Conservation (phyloP, 1,140 invertebrate genomes). For the Drosophila pallidifrons region DNA sequence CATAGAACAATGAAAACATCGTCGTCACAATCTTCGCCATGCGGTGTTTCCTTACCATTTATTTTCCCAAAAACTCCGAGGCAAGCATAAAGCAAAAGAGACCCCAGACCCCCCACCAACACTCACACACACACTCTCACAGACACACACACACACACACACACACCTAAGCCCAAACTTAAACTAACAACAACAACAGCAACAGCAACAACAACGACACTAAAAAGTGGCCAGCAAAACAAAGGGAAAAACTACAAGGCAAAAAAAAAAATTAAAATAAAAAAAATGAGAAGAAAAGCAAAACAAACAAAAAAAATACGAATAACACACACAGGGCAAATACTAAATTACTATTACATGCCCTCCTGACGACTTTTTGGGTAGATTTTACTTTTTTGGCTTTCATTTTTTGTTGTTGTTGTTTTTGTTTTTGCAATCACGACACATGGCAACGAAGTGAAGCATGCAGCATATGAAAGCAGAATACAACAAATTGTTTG, state of each 20-base stretch:
- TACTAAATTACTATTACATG: constrained; percentile 39
- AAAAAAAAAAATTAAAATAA: constrained; percentile 18
- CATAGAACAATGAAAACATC: constrained; percentile 81
- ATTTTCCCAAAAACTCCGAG: constrained; percentile 53
- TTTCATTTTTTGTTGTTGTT: background rate
- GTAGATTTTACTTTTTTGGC: constrained; percentile 13
- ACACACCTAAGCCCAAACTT: background rate
- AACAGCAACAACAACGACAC: constrained; percentile 19
- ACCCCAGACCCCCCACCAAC: background rate
- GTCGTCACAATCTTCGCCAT: constrained; percentile 82
- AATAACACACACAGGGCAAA: constrained; percentile 28
- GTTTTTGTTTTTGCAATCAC: constrained; percentile 24
- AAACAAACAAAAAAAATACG: constrained; percentile 1
- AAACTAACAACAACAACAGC: constrained; percentile 12
- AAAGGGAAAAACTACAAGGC: constrained; percentile 24
- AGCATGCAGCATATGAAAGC: constrained; percentile 17
- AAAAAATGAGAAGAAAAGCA: background rate
- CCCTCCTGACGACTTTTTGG: constrained; percentile 27
- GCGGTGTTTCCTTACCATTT: constrained; percentile 79
- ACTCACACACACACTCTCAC: background rate
- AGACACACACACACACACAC: no score
- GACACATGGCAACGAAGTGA: constrained; percentile 27
- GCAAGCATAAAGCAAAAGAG: constrained; percentile 35
- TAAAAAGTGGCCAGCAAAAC: constrained; percentile 36
- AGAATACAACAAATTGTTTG: constrained; percentile 12